Conservation (phyloP, 2,797 vertebrate species). For the Zenarchopterus dispar region DNA sequence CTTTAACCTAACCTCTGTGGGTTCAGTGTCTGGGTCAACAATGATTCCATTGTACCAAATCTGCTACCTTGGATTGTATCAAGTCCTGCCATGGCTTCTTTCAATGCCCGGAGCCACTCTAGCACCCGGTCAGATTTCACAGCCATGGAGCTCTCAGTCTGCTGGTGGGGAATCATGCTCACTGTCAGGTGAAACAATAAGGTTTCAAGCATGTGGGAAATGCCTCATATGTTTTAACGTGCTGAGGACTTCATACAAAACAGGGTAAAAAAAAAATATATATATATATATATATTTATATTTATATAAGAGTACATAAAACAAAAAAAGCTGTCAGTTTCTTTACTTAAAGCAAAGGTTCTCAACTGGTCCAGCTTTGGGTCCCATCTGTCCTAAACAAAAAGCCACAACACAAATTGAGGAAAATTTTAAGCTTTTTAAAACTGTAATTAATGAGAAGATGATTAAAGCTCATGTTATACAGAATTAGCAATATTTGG, state of each 20-base stretch:
- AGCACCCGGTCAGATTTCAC: conserved; percentile 54
- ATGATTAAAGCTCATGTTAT: no score
- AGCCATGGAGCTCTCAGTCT: conserved; percentile 60
- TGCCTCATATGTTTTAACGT: conserved; percentile 14
- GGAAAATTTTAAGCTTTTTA: no score
- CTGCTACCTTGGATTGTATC: conserved; percentile 47
- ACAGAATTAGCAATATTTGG: no score
- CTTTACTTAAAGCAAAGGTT: no score
- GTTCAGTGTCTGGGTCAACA: conserved; percentile 39
- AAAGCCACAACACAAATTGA: no score
- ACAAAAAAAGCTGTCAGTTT: no score
- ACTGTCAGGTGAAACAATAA: conserved; percentile 74
- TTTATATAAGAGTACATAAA: not conserved
- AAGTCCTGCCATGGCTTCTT: conserved; percentile 38
- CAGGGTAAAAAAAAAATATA: not conserved
- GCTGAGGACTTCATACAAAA: conserved; percentile 2
- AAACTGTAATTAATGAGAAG: no score
- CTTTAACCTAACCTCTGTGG: conserved; percentile 31
- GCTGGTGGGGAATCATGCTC: conserved; percentile 68
- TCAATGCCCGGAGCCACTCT: conserved; percentile 43
- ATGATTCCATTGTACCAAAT: conserved; percentile 28
- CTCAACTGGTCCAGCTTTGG: no score
- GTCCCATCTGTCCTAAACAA: no score
- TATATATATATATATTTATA: no score
- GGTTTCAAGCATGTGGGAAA: conserved; percentile 20